phyloP scores from a whole-genome alignment of 2,113 vertebrate species.

The Apodemus speciosus region DNA sequence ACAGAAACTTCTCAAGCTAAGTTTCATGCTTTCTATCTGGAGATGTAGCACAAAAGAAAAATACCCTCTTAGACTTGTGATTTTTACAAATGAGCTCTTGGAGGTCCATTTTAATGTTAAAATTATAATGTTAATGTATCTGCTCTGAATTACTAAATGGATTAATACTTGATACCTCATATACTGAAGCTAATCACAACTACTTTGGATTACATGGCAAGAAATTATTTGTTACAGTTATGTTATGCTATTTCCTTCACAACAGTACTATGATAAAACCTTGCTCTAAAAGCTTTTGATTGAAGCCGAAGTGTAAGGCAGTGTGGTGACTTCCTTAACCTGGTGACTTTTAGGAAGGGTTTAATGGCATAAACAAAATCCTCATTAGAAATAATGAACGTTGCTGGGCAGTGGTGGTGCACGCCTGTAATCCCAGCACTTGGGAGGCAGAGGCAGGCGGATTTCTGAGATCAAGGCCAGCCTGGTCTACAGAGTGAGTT shows the following conservation, averaged over 20 bases:
- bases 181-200: background rate
- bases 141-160: background rate
- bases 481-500: no score
- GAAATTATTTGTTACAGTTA: background rate
- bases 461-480: no score
- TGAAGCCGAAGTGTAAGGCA: background rate
- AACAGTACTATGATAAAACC: no score
- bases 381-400: rapidly evolving
- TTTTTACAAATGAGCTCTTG: background rate
- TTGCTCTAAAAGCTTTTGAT: background rate
- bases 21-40: background rate
- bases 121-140: background rate
- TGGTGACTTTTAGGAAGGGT: background rate
- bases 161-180: background rate
- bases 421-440: no score
- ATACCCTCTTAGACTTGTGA: background rate
- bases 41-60: background rate
- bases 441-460: no score
- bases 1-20: background rate
- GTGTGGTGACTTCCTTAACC: background rate
- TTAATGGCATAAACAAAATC: background rate
- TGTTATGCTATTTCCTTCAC: background rate
- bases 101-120: background rate
- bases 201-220: background rate
- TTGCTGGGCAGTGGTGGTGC: no score